Evolutionary conservation across 2,113 vertebrate genomes (phyloP).

Genomic region (Empidonax traillii): DNA sequence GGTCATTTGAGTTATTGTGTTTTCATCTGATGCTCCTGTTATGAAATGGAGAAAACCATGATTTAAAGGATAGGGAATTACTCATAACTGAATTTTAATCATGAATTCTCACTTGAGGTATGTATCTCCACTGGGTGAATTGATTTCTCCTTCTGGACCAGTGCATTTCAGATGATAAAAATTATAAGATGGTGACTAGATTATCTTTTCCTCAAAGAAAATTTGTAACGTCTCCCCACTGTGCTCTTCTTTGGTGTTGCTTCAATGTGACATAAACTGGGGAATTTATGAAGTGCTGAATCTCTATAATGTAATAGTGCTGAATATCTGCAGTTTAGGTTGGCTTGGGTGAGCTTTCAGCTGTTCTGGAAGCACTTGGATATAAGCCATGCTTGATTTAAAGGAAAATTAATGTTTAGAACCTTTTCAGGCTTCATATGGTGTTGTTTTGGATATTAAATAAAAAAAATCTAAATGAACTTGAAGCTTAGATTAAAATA

Average conservation of each 20-base stretch:
- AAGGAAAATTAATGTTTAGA: not conserved
- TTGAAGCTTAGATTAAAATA: not conserved
- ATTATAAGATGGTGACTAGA: not conserved
- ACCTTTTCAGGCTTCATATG: not conserved
- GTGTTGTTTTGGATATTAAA: not conserved
- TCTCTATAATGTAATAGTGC: not conserved
- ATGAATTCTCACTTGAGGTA: not conserved
- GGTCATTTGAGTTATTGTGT: not conserved
- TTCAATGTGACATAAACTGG: not conserved
- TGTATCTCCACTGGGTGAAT: not conserved
- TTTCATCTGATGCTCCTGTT: not conserved
- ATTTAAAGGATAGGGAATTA: not conserved
- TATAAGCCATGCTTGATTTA: not conserved
- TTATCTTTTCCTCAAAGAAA: not conserved
- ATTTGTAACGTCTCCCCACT: rapidly evolving
- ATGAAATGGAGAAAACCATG: not conserved
- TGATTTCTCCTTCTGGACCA: not conserved
- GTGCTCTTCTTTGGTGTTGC: not conserved
- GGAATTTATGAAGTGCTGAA: not conserved
- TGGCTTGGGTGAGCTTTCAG: not conserved
- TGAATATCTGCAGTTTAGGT: not conserved
- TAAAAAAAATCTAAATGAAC: not conserved
- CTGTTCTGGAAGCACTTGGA: not conserved
- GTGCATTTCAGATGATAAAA: not conserved
- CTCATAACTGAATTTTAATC: not conserved